Base-by-base conservation (phyloP, 2,888 invertebrate genomes). In the Erpobdella octoculata region DNA sequence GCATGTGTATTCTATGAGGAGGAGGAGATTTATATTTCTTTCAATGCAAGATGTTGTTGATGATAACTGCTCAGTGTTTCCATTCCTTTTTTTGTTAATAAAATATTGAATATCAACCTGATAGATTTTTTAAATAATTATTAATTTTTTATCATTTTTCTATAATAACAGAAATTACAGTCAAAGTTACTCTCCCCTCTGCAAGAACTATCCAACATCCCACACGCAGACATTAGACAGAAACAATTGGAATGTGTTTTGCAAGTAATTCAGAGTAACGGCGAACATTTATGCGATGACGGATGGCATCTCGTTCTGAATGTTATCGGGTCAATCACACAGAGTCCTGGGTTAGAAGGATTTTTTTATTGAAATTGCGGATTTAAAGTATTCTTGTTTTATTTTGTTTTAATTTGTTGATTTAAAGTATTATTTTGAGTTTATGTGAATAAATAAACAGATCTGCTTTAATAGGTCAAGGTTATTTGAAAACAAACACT, bases 251-350 rank as follows among this genome's bases (percentile, higher is more conserved):
- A 96, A 83, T 75, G 75, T 61, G 59, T 70, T n/a, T 87, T 95
- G 70, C 89, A 93, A 79, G 89, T 97, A 76, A 87, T 98, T 71
- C 96, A 97, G 84, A 91, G 90, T 46, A 90, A 90, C 75, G 96
- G 95, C 0, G 94, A 96, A 81, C 90, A 91, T 74, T 87, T 97
- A 53, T 62, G 62, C 18, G 90, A 91, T 3, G 91, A 92, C 80
- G 94, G 95, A 67, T 97, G 96, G 96, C 94, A 95, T 31, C 88
- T 91, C 74, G 89, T 96, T 79, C 88, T 97, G 78, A 91, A 91
- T 79, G 92, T 96, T 78, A 92, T 96, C 79, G 93, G 94, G n/a
- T 93, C 94, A 73, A 92, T 96, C 62, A 91, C 90, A 76, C 90
- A 91, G 79, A 91, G 92, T 80, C 94, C 94, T 81, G 92, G 92